phyloP scores from a whole-genome alignment of 1,140 invertebrate genomes.

The Campoletis sonorensis region DNA sequence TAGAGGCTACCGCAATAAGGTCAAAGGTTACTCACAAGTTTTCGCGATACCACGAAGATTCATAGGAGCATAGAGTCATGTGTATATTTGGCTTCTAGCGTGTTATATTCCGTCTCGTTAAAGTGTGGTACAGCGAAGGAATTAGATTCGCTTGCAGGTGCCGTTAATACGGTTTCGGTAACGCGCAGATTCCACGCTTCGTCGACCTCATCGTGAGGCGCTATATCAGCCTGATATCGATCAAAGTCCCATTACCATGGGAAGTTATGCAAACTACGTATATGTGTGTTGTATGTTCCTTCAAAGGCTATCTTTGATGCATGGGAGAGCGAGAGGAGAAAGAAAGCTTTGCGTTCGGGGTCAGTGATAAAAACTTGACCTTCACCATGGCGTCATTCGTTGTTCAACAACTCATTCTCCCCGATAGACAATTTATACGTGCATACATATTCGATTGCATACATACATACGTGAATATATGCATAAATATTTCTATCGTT shows the following conservation, averaged over 20 bases:
- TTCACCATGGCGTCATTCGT: constrained; percentile 8
- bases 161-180: constrained; percentile 44
- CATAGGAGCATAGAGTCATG: neutral
- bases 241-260: constrained; percentile 39
- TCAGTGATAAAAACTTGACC: constrained; percentile 34
- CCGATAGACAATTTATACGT: neutral
- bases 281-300: neutral
- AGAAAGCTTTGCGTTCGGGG: constrained; percentile 29
- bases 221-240: constrained; percentile 40
- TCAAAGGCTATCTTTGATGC: neutral
- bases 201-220: constrained; percentile 21
- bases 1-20: neutral
- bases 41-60: constrained; percentile 20
- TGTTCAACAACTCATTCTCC: neutral
- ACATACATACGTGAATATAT: neutral
- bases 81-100: neutral
- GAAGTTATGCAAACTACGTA: constrained; percentile 28
- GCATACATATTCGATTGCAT: no score
- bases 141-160: constrained; percentile 43
- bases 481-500: neutral
- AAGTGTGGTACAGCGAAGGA: constrained; percentile 10
- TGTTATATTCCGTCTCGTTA: constrained; percentile 31
- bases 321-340: neutral
- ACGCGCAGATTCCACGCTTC: constrained; percentile 38
- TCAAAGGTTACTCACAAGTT: constrained; percentile 17